Conservation (phyloP, 2,113 vertebrate species). For the Haplotaxodon microlepis region DNA sequence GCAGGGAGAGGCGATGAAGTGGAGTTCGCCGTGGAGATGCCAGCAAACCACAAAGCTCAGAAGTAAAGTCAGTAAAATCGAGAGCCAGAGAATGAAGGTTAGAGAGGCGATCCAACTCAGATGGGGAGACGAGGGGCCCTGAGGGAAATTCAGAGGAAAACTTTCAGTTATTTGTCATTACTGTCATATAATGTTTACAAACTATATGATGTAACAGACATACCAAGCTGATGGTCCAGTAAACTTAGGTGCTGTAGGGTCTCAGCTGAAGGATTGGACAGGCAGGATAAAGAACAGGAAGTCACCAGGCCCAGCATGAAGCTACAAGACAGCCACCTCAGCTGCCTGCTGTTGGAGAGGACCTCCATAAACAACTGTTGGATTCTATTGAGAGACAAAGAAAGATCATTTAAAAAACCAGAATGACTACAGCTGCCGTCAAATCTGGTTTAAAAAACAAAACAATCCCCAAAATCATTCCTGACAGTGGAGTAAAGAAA, state of each 20-base stretch:
- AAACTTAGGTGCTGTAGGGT: conserved; percentile 93
- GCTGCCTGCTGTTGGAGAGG: conserved; percentile 89
- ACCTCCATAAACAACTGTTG: conserved; percentile 94
- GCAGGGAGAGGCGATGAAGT: conserved; percentile 91
- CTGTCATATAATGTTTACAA: background rate
- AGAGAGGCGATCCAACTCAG: conserved; percentile 86
- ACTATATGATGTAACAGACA: background rate
- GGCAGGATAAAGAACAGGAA: conserved; percentile 84
- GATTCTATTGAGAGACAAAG: conserved; percentile 75
- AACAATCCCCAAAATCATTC: background rate
- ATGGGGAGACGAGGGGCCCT: conserved; percentile 81
- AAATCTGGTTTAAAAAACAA: background rate
- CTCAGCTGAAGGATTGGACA: conserved; percentile 88
- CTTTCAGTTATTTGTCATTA: background rate
- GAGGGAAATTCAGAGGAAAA: background rate
- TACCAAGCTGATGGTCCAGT: conserved; percentile 85
- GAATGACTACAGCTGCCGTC: accelerated
- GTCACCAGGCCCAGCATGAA: conserved; percentile 96
- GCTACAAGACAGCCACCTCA: conserved; percentile 91
- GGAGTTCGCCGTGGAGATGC: conserved; percentile 83
- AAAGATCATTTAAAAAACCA: background rate
- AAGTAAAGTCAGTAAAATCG: conserved; percentile 95
- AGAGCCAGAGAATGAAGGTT: conserved; percentile 88
- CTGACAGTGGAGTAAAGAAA: background rate
- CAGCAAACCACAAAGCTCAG: conserved; percentile 89